Base-by-base conservation (phyloP, 2,888 invertebrate genomes). In the Chaetoderma sp. region DNA sequence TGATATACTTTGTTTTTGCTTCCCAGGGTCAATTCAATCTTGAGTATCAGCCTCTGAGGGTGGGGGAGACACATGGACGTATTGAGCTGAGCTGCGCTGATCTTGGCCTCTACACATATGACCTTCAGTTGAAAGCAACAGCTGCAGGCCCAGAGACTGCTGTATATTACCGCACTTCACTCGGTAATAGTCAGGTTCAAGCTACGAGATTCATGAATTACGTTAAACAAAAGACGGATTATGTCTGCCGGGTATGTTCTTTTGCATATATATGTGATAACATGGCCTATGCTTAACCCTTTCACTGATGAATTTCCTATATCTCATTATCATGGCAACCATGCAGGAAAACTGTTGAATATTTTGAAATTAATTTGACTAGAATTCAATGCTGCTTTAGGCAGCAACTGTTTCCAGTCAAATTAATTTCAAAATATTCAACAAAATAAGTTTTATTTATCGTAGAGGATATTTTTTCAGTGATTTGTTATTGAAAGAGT, bases 161-260 rank as follows among this genome's bases (percentile, higher is more conserved):
- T 4, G 65, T 84, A 30, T 81, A 85, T 71, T 85, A 86, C 76
- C 71, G 83, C 5, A 80, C 83, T 10, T 75, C 77, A 44, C 79
- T 87, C 0, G 87, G 87, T 16, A 78, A 78, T 49, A 78, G 66
- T 49, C 82, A 83, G 62, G 72, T 76, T 4, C 81, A 82, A 63
- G 67, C 77, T 1, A 85, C 84, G 28, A 83, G 81, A 61, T 87
- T 87, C 76, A 70, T 83, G n/a, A 87, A 87, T 76, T 87, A 80
- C 70, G 80, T 83, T 50, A 85, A 86, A 70, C 83, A 83, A 68
- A 87, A 86, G 70, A 84, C 86, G 10, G 87, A 87, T 67, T 87
- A 86, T 65, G 59, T 76, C 10, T 87, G 86, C 79, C 86, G 85
- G 80, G 86, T 87, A 70, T 42, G 47, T 23, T 30, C 13, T 36